Conservation (phyloP, 2,888 invertebrate species). For the Dasypogon diadema region DNA sequence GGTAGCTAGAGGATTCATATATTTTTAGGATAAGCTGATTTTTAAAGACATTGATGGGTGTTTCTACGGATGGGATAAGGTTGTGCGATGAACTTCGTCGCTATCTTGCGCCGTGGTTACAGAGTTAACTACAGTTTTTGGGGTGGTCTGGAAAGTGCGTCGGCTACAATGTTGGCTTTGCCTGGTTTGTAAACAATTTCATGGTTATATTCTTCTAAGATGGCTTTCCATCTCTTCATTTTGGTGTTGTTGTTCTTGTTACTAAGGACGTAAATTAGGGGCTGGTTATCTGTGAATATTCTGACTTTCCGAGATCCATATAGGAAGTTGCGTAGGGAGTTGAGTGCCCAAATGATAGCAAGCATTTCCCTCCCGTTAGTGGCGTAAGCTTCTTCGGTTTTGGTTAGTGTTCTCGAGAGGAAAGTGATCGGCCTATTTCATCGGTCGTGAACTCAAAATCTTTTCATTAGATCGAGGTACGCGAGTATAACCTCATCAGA, state of each 20-base stretch:
- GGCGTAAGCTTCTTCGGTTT: slow-evolving; percentile 20
- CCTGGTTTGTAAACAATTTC: slow-evolving; percentile 50
- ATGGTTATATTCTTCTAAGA: slow-evolving; percentile 53
- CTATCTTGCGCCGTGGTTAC: slow-evolving; percentile 40
- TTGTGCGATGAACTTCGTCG: slow-evolving; percentile 49
- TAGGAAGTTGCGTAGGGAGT: slow-evolving; percentile 9
- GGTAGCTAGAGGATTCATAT: slow-evolving; percentile 22
- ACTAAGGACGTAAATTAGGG: slow-evolving; percentile 43
- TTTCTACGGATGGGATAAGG: slow-evolving; percentile 36
- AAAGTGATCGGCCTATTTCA: slow-evolving; percentile 38
- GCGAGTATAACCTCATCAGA: slow-evolving; percentile 46
- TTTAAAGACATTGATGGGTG: slow-evolving; percentile 55
- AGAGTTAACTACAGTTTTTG: slow-evolving; percentile 30
- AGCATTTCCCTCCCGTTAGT: slow-evolving; percentile 38
- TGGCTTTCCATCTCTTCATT: slow-evolving; percentile 54
- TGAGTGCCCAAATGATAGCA: slow-evolving; percentile 40
- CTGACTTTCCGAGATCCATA: slow-evolving; percentile 4
- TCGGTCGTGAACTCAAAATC: slow-evolving; percentile 25
- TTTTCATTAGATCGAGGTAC: slow-evolving; percentile 34
- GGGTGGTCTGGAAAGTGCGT: slow-evolving; percentile 48
- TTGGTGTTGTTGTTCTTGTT: slow-evolving; percentile 50
- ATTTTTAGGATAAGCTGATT: slow-evolving; percentile 54
- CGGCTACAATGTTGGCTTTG: slow-evolving; percentile 51
- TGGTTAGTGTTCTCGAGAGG: neutral
- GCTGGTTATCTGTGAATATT: slow-evolving; percentile 36